Evolutionary conservation across 2,888 invertebrate species (phyloP), one percentile per base, ranked within the genome.

Genomic region (Parochlus steinenii): DNA sequence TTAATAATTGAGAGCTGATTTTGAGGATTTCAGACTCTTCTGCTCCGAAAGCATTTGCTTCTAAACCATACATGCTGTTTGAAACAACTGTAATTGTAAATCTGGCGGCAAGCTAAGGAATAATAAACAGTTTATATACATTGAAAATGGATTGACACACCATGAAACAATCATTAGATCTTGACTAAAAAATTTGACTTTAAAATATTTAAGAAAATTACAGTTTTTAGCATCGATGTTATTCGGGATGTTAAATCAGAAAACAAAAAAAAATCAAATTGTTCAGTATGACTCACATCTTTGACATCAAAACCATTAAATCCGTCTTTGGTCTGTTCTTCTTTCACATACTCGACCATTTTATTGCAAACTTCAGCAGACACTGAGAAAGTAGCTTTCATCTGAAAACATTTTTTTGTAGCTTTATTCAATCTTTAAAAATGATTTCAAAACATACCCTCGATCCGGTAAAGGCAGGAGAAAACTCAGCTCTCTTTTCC

Each of bases 31-130:
- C 31, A 6, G 40, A 40, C 15, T 38, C 39, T 7, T 22, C 16
- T 5, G 24, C 36, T 12, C 30, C 36, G 14, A 52, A 48, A 5
- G 51, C 41, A 6, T 49, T 48, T 2, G 48, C 49, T 35, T 56
- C 53, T 2, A 56, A 45, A 30, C 54, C 54, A 48, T 52, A 56
- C 16, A 54, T 45, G 15, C 52, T 48, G 28, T 50, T 53, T 1
- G 46, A 48, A 40, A 57, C 49, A 1, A 49, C 44, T 10, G 39
- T 37, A 6, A 38, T 38, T n/a, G 40, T 41, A 23, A 22, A 41
- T 24, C 37, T 38, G 2, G 27, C 27, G 2, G 24, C n/a, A 2
- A 36, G 12, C 36, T 36, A 24, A 2, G 14, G 15, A 4, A 3
- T 6, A 22, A n/a, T n/a, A n/a, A n/a, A n/a, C n/a, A 22, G 10